A percentile compares a stretch with the other conserved stretches of the same genome.
phyloP scores from a whole-genome alignment of 2,797 vertebrate genomes.

The Gymnoscopelus microlampas region DNA sequence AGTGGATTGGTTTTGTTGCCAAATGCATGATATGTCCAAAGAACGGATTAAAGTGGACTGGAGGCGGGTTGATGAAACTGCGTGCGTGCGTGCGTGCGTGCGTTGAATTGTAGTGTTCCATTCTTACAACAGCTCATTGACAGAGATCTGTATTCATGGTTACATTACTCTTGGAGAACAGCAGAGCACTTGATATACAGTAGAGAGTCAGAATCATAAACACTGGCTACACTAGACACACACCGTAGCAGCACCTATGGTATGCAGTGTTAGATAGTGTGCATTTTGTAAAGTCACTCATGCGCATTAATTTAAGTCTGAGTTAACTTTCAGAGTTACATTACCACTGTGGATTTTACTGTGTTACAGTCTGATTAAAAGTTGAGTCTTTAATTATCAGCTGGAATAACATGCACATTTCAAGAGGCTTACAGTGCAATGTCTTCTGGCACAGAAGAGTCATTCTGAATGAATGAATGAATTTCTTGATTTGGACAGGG shows the following conservation, averaged over 20 bases:
- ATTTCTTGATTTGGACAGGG: no score
- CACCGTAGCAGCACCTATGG: conserved; percentile 20
- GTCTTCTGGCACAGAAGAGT: conserved; percentile 45
- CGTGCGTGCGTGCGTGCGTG: no score
- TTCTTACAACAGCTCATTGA: conserved; percentile 29
- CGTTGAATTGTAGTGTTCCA: background rate
- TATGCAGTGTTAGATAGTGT: no score
- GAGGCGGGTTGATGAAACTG: no score
- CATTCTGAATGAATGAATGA: no score
- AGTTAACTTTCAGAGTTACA: no score
- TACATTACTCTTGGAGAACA: conserved; percentile 34
- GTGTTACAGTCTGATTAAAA: no score
- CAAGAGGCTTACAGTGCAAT: conserved; percentile 53
- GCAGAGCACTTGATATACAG: conserved; percentile 36
- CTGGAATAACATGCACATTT: conserved; percentile 58
- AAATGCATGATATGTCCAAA: background rate
- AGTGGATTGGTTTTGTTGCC: background rate
- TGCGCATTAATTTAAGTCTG: no score
- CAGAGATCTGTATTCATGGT: conserved; percentile 23
- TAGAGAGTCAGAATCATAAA: conserved; percentile 53
- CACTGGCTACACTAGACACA: conserved; percentile 46
- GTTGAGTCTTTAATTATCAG: conserved; percentile 52
- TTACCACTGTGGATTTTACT: no score
- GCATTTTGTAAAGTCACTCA: no score
- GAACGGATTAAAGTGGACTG: no score